A percentile compares a stretch with the other conserved stretches of the same genome.
These are phyloP conservation scores for Temnothorax unifasciatus DNA, from an alignment of 2,888 invertebrate species.

Conservation along the genomic window DNA sequence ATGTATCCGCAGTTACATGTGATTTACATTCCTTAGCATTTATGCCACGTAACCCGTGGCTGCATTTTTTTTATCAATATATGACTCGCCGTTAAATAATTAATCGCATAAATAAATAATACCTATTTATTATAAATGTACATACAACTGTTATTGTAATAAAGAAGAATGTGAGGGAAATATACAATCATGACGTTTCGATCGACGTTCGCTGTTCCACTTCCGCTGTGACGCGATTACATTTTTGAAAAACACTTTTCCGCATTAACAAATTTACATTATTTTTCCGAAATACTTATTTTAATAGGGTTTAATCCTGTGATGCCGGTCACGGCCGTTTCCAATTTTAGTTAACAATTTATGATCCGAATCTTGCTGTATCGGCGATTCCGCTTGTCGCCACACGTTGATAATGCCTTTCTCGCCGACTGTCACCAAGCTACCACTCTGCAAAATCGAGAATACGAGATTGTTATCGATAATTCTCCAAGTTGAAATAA, in stretches of 20 bases:
- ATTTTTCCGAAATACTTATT: slow-evolving; percentile 47
- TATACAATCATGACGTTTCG: slow-evolving; percentile 60
- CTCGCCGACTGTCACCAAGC: slow-evolving; percentile 92
- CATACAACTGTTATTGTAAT: slow-evolving; percentile 85
- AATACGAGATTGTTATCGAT: background rate
- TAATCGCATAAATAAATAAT: slow-evolving; percentile 82
- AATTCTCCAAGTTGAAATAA: slow-evolving; percentile 4
- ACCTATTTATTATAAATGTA: slow-evolving; percentile 85
- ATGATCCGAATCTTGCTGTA: slow-evolving; percentile 67
- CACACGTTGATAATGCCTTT: slow-evolving; percentile 90
- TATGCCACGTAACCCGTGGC: slow-evolving; percentile 66
- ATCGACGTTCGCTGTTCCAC: slow-evolving; percentile 52
- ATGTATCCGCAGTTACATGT: slow-evolving; percentile 64
- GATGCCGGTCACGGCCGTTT: slow-evolving; percentile 80
- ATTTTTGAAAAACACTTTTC: slow-evolving; percentile 52
- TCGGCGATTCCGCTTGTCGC: slow-evolving; percentile 84
- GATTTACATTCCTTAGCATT: slow-evolving; percentile 76
- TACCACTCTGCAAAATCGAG: slow-evolving; percentile 87
- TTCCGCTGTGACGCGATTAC: slow-evolving; percentile 49
- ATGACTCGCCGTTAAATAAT: slow-evolving; percentile 80
- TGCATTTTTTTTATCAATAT: slow-evolving; percentile 77
- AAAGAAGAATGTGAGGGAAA: slow-evolving; percentile 81
- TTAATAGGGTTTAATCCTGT: slow-evolving; percentile 83
- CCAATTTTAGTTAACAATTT: slow-evolving; percentile 79
- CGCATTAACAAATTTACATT: background rate